Percentiles rank a stretch among this genome's conserved stretches.
These are phyloP conservation scores for Uropetala carovei DNA, from an alignment of 2,888 invertebrate genomes.

Conservation along the genomic window DNA sequence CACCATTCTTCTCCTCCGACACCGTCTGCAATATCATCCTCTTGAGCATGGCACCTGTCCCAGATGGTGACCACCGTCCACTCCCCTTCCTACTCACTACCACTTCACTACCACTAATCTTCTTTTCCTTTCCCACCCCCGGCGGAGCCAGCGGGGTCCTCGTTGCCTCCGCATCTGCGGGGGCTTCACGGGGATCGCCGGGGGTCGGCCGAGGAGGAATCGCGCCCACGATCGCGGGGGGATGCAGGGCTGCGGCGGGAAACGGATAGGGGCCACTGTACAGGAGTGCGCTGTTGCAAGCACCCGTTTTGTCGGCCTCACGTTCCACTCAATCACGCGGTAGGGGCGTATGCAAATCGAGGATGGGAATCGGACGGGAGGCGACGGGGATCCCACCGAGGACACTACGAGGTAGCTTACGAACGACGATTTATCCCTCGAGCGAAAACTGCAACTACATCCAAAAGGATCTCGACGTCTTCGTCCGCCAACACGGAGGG, in stretches of 20 bases:
- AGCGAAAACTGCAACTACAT: neutral
- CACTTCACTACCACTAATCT: conserved; percentile 53
- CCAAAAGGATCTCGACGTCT: neutral
- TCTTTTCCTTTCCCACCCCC: conserved; percentile 59
- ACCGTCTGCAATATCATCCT: conserved; percentile 57
- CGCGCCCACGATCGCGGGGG: conserved; percentile 40
- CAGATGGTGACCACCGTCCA: conserved; percentile 45
- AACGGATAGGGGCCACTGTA: conserved; percentile 58
- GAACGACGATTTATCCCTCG: conserved; percentile 10
- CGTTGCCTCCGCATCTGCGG: conserved; percentile 29
- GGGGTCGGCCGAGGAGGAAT: conserved; percentile 6
- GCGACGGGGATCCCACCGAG: conserved; percentile 32
- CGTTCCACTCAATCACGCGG: conserved; percentile 1
- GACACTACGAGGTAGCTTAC: neutral
- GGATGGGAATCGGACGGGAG: conserved; percentile 12
- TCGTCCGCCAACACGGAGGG: neutral
- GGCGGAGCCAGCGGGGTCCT: conserved; percentile 35
- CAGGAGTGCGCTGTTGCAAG: conserved; percentile 54
- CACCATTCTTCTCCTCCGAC: conserved; percentile 49
- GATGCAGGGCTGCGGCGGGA: conserved; percentile 40
- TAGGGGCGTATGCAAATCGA: neutral
- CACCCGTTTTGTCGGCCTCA: conserved; percentile 59
- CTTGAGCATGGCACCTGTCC: conserved; percentile 49
- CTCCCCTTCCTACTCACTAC: conserved; percentile 31
- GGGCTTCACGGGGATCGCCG: neutral